Evolutionary conservation across 2,888 invertebrate species (phyloP).

Genomic region (Sarcophaga carnaria): DNA sequence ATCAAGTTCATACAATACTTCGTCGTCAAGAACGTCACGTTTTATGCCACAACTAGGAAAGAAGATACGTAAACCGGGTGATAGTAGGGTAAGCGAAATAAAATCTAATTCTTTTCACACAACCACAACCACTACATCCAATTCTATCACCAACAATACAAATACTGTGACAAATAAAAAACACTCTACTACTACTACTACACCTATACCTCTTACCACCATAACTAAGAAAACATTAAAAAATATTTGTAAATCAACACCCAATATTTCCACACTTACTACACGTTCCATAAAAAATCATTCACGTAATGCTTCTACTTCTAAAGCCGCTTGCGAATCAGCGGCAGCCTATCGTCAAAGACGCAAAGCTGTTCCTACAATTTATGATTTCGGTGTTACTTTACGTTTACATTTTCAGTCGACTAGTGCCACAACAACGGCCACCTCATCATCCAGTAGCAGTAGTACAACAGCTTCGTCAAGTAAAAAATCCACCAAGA

Average conservation of each 20-base stretch:
- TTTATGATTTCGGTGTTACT: conserved; percentile 79
- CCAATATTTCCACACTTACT: conserved; percentile 71
- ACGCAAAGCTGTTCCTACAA: conserved; percentile 77
- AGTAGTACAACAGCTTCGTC: conserved; percentile 71
- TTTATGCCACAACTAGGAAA: conserved; percentile 80
- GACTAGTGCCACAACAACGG: conserved; percentile 69
- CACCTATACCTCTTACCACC: conserved; percentile 66
- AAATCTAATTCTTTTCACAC: conserved; percentile 71
- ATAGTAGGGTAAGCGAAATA: conserved; percentile 80
- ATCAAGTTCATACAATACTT: conserved; percentile 68
- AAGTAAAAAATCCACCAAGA: conserved; percentile 67
- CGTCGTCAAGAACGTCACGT: conserved; percentile 77
- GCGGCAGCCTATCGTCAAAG: conserved; percentile 73
- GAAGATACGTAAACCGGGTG: conserved; percentile 80
- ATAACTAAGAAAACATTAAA: conserved; percentile 68
- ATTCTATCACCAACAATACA: conserved; percentile 70
- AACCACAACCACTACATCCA: conserved; percentile 67
- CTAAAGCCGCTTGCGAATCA: conserved; percentile 57
- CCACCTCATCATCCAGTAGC: conserved; percentile 72
- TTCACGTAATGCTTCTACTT: conserved; percentile 62
- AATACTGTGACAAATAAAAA: conserved; percentile 67
- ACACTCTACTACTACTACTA: conserved; percentile 70
- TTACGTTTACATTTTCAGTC: conserved; percentile 81
- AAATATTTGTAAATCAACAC: conserved; percentile 72
- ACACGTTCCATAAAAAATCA: conserved; percentile 66